A percentile compares a stretch with the other conserved stretches of the same genome.
Evolutionary conservation across 1,140 invertebrate genomes (phyloP).

Genomic region (Sitobion miscanthi): DNA sequence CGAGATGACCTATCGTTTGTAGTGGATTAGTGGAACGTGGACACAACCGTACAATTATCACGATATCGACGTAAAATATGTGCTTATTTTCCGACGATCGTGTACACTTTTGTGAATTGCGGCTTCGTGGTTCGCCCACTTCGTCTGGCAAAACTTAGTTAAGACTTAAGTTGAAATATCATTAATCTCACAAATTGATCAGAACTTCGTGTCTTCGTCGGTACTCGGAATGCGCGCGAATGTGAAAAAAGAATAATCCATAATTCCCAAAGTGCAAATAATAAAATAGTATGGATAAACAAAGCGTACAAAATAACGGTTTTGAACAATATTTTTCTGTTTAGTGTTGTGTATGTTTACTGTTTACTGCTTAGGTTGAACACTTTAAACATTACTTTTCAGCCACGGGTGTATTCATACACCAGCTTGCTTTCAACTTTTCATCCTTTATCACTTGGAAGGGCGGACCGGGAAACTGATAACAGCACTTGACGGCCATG

Average conservation of each 20-base stretch:
- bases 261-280: neutral
- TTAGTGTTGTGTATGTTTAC: no score
- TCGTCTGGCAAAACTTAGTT: neutral
- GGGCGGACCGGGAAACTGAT: no score
- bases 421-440: no score
- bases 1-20: neutral
- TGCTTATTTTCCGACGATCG: neutral
- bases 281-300: neutral
- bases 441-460: no score
- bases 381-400: no score
- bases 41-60: neutral
- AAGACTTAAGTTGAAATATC: neutral
- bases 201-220: neutral
- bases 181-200: neutral
- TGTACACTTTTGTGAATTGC: neutral
- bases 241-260: neutral
- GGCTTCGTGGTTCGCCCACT: neutral
- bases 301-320: no score
- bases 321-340: no score
- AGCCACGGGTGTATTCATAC: no score
- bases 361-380: no score
- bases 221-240: neutral
- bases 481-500: no score
- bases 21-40: neutral
- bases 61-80: neutral